Evolutionary conservation across 1,140 invertebrate genomes (phyloP).

Genomic region (Meloidogyne hapla): DNA sequence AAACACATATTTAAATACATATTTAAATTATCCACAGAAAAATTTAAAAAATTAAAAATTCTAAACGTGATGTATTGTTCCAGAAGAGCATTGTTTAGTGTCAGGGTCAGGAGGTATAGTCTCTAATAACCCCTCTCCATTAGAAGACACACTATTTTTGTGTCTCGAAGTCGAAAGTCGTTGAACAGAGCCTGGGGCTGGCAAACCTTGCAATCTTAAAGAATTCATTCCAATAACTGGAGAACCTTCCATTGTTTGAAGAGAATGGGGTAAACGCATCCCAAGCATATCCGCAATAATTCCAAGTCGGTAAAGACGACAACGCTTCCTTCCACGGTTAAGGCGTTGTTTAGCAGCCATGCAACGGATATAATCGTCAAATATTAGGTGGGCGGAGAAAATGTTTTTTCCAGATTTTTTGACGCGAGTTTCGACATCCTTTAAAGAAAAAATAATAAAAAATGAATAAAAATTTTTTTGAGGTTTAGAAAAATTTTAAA

Average conservation of each 20-base stretch:
- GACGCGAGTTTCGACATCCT: constrained; percentile 71
- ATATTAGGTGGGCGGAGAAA: constrained; percentile 87
- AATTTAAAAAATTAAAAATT: too few relatives aligned
- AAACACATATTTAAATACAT: too few relatives aligned
- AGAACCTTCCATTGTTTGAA: background rate
- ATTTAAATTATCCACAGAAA: too few relatives aligned
- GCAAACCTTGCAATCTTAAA: constrained; percentile 2
- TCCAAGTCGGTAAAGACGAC: constrained; percentile 90
- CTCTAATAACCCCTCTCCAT: background rate
- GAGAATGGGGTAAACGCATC: constrained; percentile 13
- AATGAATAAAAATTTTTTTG: too few relatives aligned
- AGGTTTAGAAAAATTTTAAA: background rate
- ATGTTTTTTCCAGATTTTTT: constrained; percentile 71
- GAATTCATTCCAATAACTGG: constrained; percentile 9
- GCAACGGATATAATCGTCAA: constrained; percentile 96
- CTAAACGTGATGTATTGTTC: constrained; percentile 19
- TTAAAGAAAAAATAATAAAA: background rate
- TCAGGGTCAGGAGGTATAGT: constrained; percentile 16
- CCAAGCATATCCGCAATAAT: constrained; percentile 88
- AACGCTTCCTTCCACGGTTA: constrained; percentile 77
- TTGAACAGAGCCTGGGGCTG: background rate
- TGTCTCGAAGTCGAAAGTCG: background rate
- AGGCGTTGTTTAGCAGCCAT: constrained; percentile 73
- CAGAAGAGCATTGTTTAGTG: constrained; percentile 8
- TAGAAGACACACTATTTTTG: background rate